These are phyloP conservation scores for Hemicrepidius hirtus DNA, from an alignment of 2,888 invertebrate genomes.

Conservation along the genomic window DNA sequence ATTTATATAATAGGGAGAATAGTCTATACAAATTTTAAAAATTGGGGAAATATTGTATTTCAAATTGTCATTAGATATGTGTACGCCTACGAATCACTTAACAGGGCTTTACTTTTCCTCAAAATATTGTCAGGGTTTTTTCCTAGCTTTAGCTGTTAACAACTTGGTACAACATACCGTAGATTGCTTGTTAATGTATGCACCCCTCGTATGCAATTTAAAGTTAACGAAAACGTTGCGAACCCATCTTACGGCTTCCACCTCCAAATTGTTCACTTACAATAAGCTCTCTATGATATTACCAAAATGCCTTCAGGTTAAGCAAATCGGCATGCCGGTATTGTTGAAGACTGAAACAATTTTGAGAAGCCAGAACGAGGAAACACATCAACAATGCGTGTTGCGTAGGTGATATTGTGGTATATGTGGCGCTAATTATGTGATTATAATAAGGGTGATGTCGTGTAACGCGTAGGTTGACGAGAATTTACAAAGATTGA, in stretches of 20 bases:
- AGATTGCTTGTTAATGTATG: slow-evolving; percentile 42
- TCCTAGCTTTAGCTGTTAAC: neutral
- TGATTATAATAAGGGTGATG: slow-evolving; percentile 10
- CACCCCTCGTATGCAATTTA: slow-evolving; percentile 49
- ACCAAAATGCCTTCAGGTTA: slow-evolving; percentile 35
- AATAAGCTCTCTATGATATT: slow-evolving; percentile 43
- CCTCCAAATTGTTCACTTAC: slow-evolving; percentile 45
- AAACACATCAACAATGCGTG: slow-evolving; percentile 29
- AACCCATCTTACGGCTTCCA: slow-evolving; percentile 35
- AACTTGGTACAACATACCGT: slow-evolving; percentile 11
- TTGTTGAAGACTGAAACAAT: slow-evolving; percentile 35
- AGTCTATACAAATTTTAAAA: too few species aligned
- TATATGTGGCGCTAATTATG: slow-evolving; percentile 20
- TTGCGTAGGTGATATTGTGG: neutral
- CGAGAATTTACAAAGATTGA: neutral
- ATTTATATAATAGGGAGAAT: too few species aligned
- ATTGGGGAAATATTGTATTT: too few species aligned
- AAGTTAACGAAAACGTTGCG: slow-evolving; percentile 47
- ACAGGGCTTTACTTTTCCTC: neutral
- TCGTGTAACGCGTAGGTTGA: too few species aligned
- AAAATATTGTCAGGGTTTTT: neutral
- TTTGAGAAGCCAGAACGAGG: slow-evolving; percentile 17
- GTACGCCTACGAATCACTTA: too few species aligned
- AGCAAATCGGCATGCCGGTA: slow-evolving; percentile 28
- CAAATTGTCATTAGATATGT: too few species aligned